These are phyloP conservation scores for Crambe crambe DNA, from an alignment of 37 sponge, comb jelly and placozoan genomes.

Conservation along the genomic window DNA sequence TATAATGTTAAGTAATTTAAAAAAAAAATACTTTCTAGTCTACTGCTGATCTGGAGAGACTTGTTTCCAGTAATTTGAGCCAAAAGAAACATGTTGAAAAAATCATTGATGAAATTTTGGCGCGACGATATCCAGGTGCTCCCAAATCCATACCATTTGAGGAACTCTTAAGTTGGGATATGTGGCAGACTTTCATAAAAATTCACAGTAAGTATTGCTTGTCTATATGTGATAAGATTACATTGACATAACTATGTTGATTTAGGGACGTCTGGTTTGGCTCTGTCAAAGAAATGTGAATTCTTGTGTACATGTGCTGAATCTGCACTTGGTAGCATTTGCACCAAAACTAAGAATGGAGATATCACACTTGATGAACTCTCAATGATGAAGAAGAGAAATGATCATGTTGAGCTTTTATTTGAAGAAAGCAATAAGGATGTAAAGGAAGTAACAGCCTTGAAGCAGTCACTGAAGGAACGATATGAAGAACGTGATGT, in stretches of 20 bases:
- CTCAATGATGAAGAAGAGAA: not conserved
- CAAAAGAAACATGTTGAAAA: not conserved
- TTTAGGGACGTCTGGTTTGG: not conserved
- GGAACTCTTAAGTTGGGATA: not conserved
- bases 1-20: too few species aligned
- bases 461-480: not conserved
- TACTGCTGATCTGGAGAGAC: not conserved
- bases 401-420: slow-evolving; percentile 33
- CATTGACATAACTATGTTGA: not conserved
- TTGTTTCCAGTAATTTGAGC: not conserved
- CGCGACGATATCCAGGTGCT: not conserved
- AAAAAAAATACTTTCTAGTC: not conserved
- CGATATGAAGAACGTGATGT: slow-evolving; percentile 4
- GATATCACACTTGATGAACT: slow-evolving; percentile 35
- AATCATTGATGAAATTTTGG: not conserved
- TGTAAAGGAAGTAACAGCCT: not conserved
- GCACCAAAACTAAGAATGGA: not conserved
- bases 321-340: slow-evolving; percentile 14
- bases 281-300: slow-evolving; percentile 29
- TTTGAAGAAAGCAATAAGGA: slow-evolving; percentile 8
- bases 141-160: not conserved
- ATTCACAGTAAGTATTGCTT: slow-evolving; percentile 3
- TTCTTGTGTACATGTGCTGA: slow-evolving; percentile 29
- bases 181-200: not conserved
- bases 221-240: too few species aligned